phyloP scores from a whole-genome alignment of 2,113 vertebrate species.

The Misgurnus anguillicaudatus region DNA sequence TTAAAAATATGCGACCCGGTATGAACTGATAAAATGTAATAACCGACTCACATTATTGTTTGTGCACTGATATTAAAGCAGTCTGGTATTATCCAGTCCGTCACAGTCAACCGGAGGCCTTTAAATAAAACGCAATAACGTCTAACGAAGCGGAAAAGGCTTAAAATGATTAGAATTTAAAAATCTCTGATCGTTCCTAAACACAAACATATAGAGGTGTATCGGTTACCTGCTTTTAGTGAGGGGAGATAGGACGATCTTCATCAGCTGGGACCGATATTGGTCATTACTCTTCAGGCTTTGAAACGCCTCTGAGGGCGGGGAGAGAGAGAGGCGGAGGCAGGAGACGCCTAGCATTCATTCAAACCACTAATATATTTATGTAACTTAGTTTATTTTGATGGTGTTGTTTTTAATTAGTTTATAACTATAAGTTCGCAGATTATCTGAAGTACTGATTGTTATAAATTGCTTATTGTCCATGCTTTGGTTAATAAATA shows the following conservation, averaged over 20 bases:
- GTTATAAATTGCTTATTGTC: no score
- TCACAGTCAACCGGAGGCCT: constrained; percentile 45
- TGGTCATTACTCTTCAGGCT: constrained; percentile 59
- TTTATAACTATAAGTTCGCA: no score
- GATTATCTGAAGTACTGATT: no score
- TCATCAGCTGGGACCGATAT: constrained; percentile 47
- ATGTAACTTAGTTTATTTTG: neutral
- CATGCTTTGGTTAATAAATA: no score
- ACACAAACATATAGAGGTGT: neutral
- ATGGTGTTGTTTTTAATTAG: neutral
- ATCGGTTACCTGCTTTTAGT: constrained; percentile 49
- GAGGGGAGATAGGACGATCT: constrained; percentile 51
- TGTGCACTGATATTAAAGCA: constrained; percentile 27
- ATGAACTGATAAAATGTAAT: neutral
- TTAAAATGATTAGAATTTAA: neutral
- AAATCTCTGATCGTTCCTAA: neutral
- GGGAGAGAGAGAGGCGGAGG: constrained; percentile 58
- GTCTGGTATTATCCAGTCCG: constrained; percentile 33
- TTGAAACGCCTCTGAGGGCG: constrained; percentile 71
- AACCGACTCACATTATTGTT: constrained; percentile 43
- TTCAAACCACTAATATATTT: neutral
- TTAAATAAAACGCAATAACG: constrained; percentile 39
- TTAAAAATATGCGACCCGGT: no score
- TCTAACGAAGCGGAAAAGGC: constrained; percentile 6
- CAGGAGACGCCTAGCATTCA: constrained; percentile 49